phyloP scores from a whole-genome alignment of 2,888 invertebrate genomes.

The Pachliopta kotzebuea region DNA sequence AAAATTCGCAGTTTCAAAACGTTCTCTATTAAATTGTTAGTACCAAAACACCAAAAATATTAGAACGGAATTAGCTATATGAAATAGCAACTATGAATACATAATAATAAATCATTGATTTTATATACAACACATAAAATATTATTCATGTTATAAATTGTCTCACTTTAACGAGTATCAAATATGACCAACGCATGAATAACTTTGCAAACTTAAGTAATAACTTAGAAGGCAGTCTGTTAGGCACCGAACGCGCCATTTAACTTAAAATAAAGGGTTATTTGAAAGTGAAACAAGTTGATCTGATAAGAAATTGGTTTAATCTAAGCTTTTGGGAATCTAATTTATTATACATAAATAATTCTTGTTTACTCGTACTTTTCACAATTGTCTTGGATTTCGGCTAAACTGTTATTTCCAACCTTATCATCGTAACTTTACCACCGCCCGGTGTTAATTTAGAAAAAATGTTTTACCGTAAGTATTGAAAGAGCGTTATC shows the following conservation, averaged over 20 bases:
- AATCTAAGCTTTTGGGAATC: conserved; percentile 5
- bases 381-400: not conserved
- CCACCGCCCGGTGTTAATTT: too few relatives aligned
- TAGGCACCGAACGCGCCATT: conserved; percentile 21
- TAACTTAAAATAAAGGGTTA: conserved; percentile 20
- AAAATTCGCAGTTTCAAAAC: too few relatives aligned
- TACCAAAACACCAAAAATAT: too few relatives aligned
- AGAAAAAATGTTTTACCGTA: too few relatives aligned
- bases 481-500: too few relatives aligned
- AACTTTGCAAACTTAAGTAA: conserved; percentile 24
- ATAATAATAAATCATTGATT: not conserved
- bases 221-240: conserved; percentile 18
- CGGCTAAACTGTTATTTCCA: not conserved
- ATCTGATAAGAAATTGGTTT: conserved; percentile 9
- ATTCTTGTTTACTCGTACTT: not conserved
- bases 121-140: not conserved
- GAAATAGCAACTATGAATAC: too few relatives aligned
- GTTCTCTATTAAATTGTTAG: too few relatives aligned
- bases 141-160: conserved; percentile 10
- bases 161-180: conserved; percentile 13
- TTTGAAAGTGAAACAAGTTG: conserved; percentile 14
- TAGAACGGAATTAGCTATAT: too few relatives aligned
- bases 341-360: not conserved
- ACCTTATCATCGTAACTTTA: too few relatives aligned
- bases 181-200: conserved; percentile 24